Percentiles rank a stretch among this genome's conserved stretches.
Conservation (phyloP, 2,888 invertebrate species). For the Nomada ruficornis region DNA sequence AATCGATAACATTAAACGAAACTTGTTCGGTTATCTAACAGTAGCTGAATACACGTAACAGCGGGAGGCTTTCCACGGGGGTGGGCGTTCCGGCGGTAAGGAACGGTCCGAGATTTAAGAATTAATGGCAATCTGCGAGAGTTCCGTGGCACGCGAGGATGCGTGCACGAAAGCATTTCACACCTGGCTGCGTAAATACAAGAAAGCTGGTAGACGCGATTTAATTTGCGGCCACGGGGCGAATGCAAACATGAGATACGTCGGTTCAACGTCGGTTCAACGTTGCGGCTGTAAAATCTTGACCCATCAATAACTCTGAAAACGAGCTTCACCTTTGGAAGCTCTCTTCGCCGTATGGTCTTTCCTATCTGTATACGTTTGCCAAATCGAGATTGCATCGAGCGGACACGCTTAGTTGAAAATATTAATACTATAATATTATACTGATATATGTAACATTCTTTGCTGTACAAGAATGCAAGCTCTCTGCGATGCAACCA, state of each 20-base stretch:
- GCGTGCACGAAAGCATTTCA: conserved; percentile 65
- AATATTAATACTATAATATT: no score
- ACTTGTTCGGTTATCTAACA: conserved; percentile 39
- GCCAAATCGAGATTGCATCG: no score
- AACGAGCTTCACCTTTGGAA: conserved; percentile 20
- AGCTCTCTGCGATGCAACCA: no score
- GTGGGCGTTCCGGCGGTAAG: conserved; percentile 2
- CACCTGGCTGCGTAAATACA: conserved; percentile 68
- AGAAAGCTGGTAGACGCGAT: conserved; percentile 51
- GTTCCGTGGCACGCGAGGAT: conserved; percentile 55
- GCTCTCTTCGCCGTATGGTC: not conserved
- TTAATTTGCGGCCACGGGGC: conserved; percentile 45
- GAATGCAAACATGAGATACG: conserved; percentile 41
- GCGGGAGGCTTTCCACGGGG: conserved; percentile 8
- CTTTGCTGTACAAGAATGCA: no score
- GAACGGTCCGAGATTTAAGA: conserved; percentile 44
- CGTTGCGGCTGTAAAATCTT: conserved; percentile 32
- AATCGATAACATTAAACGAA: conserved; percentile 19
- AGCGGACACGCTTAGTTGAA: no score
- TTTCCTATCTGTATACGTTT: not conserved
- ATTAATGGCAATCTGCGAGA: conserved; percentile 39
- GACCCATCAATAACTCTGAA: conserved; percentile 26
- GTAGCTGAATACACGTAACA: conserved; percentile 16
- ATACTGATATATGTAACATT: no score
- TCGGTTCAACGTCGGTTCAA: conserved; percentile 6